These are phyloP conservation scores for Crocidura indochinensis DNA, from an alignment of 2,797 vertebrate genomes.

Conservation along the genomic window DNA sequence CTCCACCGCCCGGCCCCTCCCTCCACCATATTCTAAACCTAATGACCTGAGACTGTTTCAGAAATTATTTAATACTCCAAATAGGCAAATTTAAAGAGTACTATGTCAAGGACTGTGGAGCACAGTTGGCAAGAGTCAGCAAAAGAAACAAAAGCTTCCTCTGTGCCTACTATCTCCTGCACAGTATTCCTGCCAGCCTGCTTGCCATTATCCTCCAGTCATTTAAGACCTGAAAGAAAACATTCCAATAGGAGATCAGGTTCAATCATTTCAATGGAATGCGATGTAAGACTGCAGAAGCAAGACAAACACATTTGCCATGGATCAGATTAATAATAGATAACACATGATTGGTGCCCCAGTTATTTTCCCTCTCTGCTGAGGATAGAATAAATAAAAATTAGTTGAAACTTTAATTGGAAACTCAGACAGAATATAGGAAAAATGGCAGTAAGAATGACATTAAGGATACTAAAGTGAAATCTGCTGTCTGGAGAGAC, in stretches of 20 bases:
- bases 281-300: constrained; percentile 74
- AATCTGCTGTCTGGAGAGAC: neutral
- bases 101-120: neutral
- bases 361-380: neutral
- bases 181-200: constrained; percentile 59
- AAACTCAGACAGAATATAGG: constrained; percentile 4
- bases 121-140: neutral
- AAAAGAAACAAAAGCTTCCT: constrained; percentile 70
- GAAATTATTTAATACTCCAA: constrained; percentile 56
- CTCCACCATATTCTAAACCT: neutral
- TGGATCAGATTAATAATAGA: constrained; percentile 71
- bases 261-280: constrained; percentile 80
- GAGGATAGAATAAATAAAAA: constrained; percentile 55
- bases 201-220: constrained; percentile 65
- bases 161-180: constrained; percentile 61
- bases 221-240: constrained; percentile 76
- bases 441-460: neutral
- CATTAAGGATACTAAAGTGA: constrained; percentile 6
- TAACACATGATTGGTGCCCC: constrained; percentile 39
- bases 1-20: no score
- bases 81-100: neutral
- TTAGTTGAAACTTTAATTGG: constrained; percentile 4
- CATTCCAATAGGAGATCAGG: constrained; percentile 69
- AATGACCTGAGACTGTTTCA: neutral
- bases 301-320: constrained; percentile 69